A percentile compares a stretch with the other conserved stretches of the same genome.
These are phyloP conservation scores for Piprites chloris DNA, from an alignment of 2,113 vertebrate species.

Conservation along the genomic window DNA sequence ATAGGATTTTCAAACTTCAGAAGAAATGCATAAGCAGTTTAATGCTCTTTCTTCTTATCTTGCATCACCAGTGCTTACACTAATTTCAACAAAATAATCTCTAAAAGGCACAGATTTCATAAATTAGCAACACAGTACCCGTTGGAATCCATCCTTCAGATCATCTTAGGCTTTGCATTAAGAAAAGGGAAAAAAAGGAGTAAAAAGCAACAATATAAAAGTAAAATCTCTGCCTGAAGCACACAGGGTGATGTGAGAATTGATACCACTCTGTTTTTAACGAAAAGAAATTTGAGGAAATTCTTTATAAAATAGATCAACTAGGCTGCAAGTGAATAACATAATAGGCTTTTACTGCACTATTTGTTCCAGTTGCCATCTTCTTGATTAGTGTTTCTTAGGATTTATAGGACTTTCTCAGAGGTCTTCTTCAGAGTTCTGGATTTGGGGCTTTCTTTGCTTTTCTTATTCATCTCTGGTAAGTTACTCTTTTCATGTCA, in stretches of 20 bases:
- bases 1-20: conserved; percentile 66
- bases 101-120: conserved; percentile 56
- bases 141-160: conserved; percentile 32
- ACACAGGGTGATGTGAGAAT: background rate
- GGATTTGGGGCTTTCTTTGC: background rate
- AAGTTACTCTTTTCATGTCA: conserved; percentile 64
- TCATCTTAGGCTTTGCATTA: conserved; percentile 32
- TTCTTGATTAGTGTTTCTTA: background rate
- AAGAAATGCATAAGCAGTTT: conserved; percentile 44
- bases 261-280: conserved; percentile 37
- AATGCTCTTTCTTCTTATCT: conserved; percentile 68
- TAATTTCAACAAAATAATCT: conserved; percentile 71
- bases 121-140: conserved; percentile 50
- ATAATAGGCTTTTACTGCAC: background rate
- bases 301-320: background rate
- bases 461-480: conserved; percentile 11
- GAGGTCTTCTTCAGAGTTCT: background rate
- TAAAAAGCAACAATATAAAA: conserved; percentile 29
- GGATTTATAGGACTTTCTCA: conserved; percentile 16
- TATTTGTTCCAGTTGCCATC: background rate
- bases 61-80: conserved; percentile 64
- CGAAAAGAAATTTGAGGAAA: conserved; percentile 35
- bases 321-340: background rate
- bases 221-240: conserved; percentile 54
- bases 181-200: background rate